These are phyloP conservation scores for Sylvilagus floridanus DNA, from an alignment of 2,797 vertebrate species.

Conservation along the genomic window DNA sequence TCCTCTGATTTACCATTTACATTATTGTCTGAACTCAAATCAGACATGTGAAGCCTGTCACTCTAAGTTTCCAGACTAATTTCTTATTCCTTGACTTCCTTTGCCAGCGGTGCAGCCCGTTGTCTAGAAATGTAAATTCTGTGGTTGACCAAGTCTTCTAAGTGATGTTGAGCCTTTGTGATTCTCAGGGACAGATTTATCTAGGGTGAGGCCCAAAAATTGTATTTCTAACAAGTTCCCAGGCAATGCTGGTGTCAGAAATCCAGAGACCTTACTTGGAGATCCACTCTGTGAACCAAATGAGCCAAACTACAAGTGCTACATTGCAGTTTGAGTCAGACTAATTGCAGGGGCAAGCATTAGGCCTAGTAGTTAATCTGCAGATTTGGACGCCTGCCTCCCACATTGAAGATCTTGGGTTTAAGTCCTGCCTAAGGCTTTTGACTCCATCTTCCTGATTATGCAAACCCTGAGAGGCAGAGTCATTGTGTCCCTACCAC, in stretches of 20 bases:
- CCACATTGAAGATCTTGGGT: too few species aligned
- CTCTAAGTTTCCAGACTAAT: neutral
- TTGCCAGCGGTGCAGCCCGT: neutral
- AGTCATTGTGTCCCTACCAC: too few species aligned
- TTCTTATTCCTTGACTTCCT: neutral
- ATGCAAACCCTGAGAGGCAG: too few species aligned
- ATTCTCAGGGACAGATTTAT: neutral
- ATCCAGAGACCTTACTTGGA: neutral
- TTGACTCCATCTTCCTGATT: too few species aligned
- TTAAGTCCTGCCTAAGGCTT: too few species aligned
- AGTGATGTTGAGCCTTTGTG: neutral
- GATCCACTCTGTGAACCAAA: neutral
- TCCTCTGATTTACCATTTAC: neutral
- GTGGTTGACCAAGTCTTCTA: neutral
- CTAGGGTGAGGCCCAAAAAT: neutral
- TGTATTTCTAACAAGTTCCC: neutral
- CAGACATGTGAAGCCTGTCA: neutral
- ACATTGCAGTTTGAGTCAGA: neutral
- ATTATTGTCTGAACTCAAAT: neutral
- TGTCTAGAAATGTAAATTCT: neutral
- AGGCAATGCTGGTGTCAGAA: neutral
- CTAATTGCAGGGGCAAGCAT: too few species aligned
- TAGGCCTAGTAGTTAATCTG: too few species aligned
- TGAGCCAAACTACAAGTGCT: too few species aligned
- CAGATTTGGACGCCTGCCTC: too few species aligned